Evolutionary conservation across 2,888 invertebrate species (phyloP), one percentile per base, ranked within the genome.

Genomic region (Keiferia lycopersicella): DNA sequence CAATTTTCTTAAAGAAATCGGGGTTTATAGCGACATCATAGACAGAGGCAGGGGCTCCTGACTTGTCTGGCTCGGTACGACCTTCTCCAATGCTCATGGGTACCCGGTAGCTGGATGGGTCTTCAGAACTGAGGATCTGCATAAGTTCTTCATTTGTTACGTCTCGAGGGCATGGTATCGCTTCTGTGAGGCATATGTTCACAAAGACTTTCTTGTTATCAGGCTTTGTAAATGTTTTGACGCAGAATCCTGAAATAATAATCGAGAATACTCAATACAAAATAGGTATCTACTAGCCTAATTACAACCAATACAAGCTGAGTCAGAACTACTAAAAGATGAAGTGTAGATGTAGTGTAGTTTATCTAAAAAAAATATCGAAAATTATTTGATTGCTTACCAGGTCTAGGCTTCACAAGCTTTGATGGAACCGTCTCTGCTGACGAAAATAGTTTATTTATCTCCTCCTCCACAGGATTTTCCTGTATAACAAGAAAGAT

Each of bases 21-120:
- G 96, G 93, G 84, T 97, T 96, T 39, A 98, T 93, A 2, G 97
- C 96, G 34, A 98, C 94, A 83, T 98, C 98, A 79, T 96, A 96
- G 0, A 94, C 96, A 65, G 94, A 94, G 45, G 95, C 95, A 0
- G 94, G 93, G 22, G 93, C 90, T 38, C 96, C 96, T 62, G 94
- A 93, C 82, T 96, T 97, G 80, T 98, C 98, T 22, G 90, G 85
- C 76, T 97, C 97, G 7, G 93, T 92, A 71, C 95, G 94, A 4
- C 96, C 94, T 77, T 96, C 95, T 0, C 97, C 97, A 69, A 98
- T 95, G 81, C 98, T 98, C 96, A 98, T 96, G 0, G 98, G 98
- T 56, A 98, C 94, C 67, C 95, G 92, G 83, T 94, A 98, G 58
- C 93, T 93, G 3, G 94, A 93, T 0, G 95, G 94, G 61, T 95